Evolutionary conservation across 2,113 vertebrate species (phyloP), one percentile per base, ranked within the genome.

Genomic region (Edolisoma coerulescens): DNA sequence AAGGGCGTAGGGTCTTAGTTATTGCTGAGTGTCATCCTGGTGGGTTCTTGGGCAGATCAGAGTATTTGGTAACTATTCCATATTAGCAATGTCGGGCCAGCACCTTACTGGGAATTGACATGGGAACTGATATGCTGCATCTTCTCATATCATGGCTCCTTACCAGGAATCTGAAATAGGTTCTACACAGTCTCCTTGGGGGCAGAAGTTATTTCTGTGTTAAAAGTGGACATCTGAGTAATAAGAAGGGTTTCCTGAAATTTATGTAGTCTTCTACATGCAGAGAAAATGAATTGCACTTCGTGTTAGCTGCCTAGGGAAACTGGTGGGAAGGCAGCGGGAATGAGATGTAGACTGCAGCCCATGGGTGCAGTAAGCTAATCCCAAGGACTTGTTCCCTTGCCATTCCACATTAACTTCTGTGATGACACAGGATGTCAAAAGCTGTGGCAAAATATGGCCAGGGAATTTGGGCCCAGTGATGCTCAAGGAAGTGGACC

Each of bases 371-470:
- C 12, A 14, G 5, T 11, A 59, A 63, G 24, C 19, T 37, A 26
- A 42, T 22, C 10, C n/a, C 61, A n/a, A 61, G 24, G 32, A 26
- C 0, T 9, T 26, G 2, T 27, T 83, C 35, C 9, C 7, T 53
- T 71, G 52, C 10, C 23, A 26, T 71, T 76, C 28, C 19, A 27
- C 3, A 8, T 33, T 26, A n/a, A 14, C 8, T 18, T 90, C 41
- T 73, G 3, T 22, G 8, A 49, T 37, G 13, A 15, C 3, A 22
- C 1, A 3, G 6, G 33, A 7, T 3, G 4, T 49, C 1, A 1
- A 60, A 60, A 75, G 33, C 39, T 50, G 4, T 1, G 1, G 45
- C 35, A 42, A n/a, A 65, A 6, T 16, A 35, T 10, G 16, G 13
- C 9, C 9, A 9, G 16, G 59, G 57, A 63, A 49, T 81, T 33